Evolutionary conservation across 2,797 vertebrate genomes (phyloP), one percentile per base, ranked within the genome.

Genomic region (Uromys caudimaculatus): DNA sequence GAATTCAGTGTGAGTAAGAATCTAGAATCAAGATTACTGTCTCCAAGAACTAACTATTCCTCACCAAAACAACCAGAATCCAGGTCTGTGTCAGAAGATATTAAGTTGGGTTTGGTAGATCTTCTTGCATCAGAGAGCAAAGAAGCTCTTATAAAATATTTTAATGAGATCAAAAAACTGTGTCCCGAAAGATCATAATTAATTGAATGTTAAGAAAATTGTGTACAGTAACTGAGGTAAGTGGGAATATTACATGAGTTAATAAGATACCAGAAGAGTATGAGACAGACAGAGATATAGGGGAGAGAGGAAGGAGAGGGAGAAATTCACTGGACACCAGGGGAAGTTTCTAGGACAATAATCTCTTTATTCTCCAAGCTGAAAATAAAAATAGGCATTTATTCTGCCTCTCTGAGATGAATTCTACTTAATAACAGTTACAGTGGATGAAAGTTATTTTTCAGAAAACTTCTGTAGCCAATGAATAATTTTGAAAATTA

Each of bases 401-500:
- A 88, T 83, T 95, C 38, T 88, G 7, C 44, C 12, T 54, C n/a
- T 90, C 14, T 84, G 11, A 67, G 77, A 56, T 75, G 19, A 83
- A 73, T 8, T 71, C 2, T 81, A 58, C 60, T 81, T 90, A 41
- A 50, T 92, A 95, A 73, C 47, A 62, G 24, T 21, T 56, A 56
- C 41, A 56, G 14, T 73, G 16, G 32, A 58, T 41, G 35, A 69
- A 89, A 89, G 35, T 89, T 89, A 78, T 90, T 83, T 64, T 92
- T 58, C 52, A 81, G 69, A 91, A 93, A 95, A 90, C 44, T 88
- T 91, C 12, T 76, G 50, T 13, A 84, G 21, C 54, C 32, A 81
- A 85, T 79, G 79, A 89, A 95, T 81, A 21, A 69, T 71, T 86
- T 82, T 93, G 64, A 85, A 92, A 85, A 90, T 90, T 32, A 83